Conservation (phyloP, 2,113 vertebrate species). For the Gavialis gangeticus region DNA sequence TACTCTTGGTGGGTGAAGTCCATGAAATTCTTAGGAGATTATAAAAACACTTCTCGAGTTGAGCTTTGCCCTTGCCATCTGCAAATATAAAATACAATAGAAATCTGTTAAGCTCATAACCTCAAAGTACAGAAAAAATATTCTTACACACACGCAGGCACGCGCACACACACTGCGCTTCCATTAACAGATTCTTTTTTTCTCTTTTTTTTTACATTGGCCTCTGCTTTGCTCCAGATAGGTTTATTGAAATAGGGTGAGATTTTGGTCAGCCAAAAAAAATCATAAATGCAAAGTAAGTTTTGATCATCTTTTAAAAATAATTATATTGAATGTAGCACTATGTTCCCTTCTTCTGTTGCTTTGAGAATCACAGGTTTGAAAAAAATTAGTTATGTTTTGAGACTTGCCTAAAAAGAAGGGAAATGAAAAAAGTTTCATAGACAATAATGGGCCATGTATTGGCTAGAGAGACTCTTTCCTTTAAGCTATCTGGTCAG, state of each 20-base stretch:
- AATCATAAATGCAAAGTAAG: not conserved
- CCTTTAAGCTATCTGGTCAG: not conserved
- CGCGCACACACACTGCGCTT: not conserved
- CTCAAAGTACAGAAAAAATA: not conserved
- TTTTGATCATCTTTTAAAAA: not conserved
- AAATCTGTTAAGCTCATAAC: not conserved
- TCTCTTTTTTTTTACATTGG: not conserved
- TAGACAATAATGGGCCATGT: not conserved
- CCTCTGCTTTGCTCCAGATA: constrained; percentile 40
- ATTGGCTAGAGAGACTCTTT: not conserved
- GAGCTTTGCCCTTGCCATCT: constrained; percentile 24
- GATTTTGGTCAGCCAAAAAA: constrained; percentile 31
- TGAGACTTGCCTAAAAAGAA: not conserved
- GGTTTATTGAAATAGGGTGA: constrained; percentile 40
- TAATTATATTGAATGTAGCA: not conserved
- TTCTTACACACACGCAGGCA: not conserved
- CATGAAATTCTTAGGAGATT: constrained; percentile 42
- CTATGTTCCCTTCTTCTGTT: not conserved
- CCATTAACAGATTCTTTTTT: constrained; percentile 35
- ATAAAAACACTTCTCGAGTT: not conserved
- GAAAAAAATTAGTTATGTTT: not conserved
- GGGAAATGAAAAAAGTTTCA: not conserved
- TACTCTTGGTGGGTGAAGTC: constrained; percentile 27
- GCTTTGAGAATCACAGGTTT: not conserved
- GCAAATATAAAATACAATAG: constrained; percentile 24